Base-by-base conservation (phyloP, 2,797 vertebrate species). In the Todus mexicanus region DNA sequence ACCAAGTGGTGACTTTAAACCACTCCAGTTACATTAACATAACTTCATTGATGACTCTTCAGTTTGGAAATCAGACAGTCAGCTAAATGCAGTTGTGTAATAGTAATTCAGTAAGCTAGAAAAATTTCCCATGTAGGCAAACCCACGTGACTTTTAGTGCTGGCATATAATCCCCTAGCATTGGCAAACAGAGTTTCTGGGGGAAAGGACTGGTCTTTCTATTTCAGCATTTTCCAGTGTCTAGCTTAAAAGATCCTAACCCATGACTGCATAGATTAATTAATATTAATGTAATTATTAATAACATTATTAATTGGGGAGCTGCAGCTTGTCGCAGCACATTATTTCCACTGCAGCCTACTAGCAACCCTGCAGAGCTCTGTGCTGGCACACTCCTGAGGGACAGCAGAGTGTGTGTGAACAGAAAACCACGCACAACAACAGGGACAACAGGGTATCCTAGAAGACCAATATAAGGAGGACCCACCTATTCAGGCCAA, bases 371-470 rank as follows among this genome's bases (percentile, higher is more conserved):
- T 31, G 21, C 27, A 33, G 66, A 64, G 42, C 21, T 68, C 21
- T 0, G 1, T 15, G 31, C 71, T 33, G 73, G 37, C 51, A 20
- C 0, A 0, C 4, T 59, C 76, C 73, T 0, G 2, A 71, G 59
- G n/a, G 21, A 23, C 13, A 31, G 72, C 51, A 4, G 43, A 4
- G 38, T 9, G 3, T 5, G 5, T 21, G 19, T 12, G 25, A 51
- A 38, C 2, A n/a, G 47, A 65, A 50, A 54, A 53, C 20, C 10
- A 11, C 5, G 7, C 40, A 17, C 10, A 9, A 6, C n/a, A 84
- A 31, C 0, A 3, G 31, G 38, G n/a, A 37, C 18, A 40, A 27
- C 37, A 29, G 14, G 9, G 11, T 29, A 26, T 56, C n/a, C 33
- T 9, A 11, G 20, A 73, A 37, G 10, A 47, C 13, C 31, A 43